Base-by-base conservation (phyloP, 2,113 vertebrate genomes). In the Chloropsis cyanopogon region DNA sequence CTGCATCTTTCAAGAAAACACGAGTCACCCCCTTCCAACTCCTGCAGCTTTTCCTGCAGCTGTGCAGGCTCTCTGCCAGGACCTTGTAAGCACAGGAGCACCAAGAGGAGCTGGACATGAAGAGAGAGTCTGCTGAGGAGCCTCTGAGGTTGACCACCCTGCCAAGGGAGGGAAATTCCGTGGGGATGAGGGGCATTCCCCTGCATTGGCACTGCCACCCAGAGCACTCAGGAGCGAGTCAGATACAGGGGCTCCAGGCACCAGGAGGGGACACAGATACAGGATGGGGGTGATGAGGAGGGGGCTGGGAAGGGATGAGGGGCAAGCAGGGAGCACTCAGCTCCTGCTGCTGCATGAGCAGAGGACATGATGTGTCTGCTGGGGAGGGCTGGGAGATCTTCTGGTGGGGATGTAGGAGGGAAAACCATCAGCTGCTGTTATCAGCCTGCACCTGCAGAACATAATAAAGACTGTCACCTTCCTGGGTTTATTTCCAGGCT, bases 91-190 rank as follows among this genome's bases (percentile, higher is more conserved):
- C 42, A 49, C 42, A 44, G 63, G 66, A 57, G 23, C 70, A 54
- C 26, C 24, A 7, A 14, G 39, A 71, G 26, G 41, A 69, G 41
- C 63, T 26, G 63, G 47, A 7, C 35, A 7, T 1, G 15, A 24
- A 24, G 33, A 46, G 0, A 6, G 26, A 77, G 12, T 5, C 63
- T 25, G 29, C 57, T 0, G 1, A 66, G 63, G 54, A 86, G 25
- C 41, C 44, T 44, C 49, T 12, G 2, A 23, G 29, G 12, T 15
- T 7, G 1, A 17, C 4, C 20, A 9, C 9, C 0, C 0, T 2
- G 23, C 12, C 29, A 22, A 50, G 26, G 63, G 28, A 69, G 9
- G 31, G 28, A 19, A 64, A 29, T 23, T 16, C 37, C 11, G 4
- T 0, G 0, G 8, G 39, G 53, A 75, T 28, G n/a, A n/a, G 75